Conservation (phyloP, 2,113 vertebrate genomes). For the Myiagra hebetior region DNA sequence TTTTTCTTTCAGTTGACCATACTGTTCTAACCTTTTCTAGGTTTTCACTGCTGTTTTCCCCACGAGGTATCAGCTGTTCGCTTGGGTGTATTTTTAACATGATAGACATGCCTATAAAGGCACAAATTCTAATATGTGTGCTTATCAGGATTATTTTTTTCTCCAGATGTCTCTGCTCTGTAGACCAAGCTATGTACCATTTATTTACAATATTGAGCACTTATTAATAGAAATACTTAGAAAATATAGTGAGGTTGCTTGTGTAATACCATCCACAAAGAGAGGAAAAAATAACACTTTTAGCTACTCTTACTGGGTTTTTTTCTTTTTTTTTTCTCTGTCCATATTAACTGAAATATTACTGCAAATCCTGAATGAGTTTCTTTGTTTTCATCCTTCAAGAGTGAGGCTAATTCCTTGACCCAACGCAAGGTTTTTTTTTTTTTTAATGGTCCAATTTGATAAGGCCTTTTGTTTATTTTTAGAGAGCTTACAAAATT, state of each 20-base stretch:
- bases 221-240: not conserved
- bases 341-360: not conserved
- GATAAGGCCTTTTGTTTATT: not conserved
- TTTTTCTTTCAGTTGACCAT: not conserved
- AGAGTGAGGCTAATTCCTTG: not conserved
- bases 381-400: not conserved
- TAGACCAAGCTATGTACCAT: not conserved
- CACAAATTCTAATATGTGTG: not conserved
- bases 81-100: not conserved
- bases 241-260: not conserved
- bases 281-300: not conserved
- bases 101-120: not conserved
- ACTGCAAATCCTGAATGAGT: not conserved
- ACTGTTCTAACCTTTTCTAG: not conserved
- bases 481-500: not conserved
- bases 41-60: not conserved
- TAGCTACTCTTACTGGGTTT: accelerated
- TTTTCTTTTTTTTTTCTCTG: not conserved
- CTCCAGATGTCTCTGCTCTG: not conserved
- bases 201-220: not conserved
- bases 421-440: not conserved
- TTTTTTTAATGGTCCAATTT: not conserved
- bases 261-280: not conserved
- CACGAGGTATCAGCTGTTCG: not conserved
- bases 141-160: not conserved